Conservation (phyloP, 2,113 vertebrate genomes). For the Saguinus imperator region DNA sequence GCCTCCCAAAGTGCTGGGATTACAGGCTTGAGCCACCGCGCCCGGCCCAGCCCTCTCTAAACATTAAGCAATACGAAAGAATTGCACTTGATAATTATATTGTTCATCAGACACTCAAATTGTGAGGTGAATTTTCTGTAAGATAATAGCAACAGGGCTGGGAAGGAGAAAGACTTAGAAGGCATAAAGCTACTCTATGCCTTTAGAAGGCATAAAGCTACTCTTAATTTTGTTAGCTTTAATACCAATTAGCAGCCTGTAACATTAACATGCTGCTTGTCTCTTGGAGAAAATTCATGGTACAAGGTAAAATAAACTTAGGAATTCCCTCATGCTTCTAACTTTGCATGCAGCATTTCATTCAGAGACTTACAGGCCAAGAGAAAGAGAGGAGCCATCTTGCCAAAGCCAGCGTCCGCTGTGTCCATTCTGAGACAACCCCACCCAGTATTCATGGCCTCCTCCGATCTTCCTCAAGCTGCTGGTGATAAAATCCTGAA, state of each 20-base stretch:
- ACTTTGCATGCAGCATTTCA: not conserved
- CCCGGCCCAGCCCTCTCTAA: too few species aligned
- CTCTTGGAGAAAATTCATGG: not conserved
- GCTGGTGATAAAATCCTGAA: conserved; percentile 43
- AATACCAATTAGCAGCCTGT: not conserved
- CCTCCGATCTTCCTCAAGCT: not conserved
- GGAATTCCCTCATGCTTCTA: not conserved
- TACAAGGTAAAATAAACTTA: not conserved
- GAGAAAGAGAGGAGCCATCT: not conserved
- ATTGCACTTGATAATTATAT: not conserved
- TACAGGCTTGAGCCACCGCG: too few species aligned
- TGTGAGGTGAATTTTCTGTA: not conserved
- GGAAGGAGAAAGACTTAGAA: not conserved
- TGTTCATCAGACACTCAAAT: not conserved
- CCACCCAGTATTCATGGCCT: conserved; percentile 20
- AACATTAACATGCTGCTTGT: not conserved
- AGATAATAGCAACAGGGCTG: accelerated
- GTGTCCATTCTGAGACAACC: not conserved
- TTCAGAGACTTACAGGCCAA: conserved; percentile 61
- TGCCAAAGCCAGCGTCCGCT: conserved; percentile 30
- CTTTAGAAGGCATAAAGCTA: not conserved
- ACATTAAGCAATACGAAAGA: not conserved
- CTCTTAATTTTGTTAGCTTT: not conserved
- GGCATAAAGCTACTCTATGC: not conserved
- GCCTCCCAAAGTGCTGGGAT: too few species aligned